Base-by-base conservation (phyloP, 2,888 invertebrate genomes). In the Mesoligia furuncula region DNA sequence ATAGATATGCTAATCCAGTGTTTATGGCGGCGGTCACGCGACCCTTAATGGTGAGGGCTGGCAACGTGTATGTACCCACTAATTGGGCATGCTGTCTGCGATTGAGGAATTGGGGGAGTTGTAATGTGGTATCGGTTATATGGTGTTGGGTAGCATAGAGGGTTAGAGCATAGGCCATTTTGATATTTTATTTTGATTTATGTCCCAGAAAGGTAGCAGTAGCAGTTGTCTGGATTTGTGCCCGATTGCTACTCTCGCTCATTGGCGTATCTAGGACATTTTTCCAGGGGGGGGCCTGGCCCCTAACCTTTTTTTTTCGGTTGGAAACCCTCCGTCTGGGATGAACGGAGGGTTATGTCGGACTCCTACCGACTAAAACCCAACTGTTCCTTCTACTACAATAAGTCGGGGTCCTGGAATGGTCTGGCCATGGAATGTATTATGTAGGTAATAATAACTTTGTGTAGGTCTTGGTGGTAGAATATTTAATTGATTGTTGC, bases 1-100 rank as follows among this genome's bases (percentile, higher is more conserved):
- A 83, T 85, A 89, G 87, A 89, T 90, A 91, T 90, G 90, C 88
- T 89, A 90, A 90, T 90, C 82, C 86, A 83, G 75, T 78, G 86
- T 86, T 89, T 90, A 90, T 90, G 80, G 90, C 83, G 54, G 57
- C 66, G 81, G 88, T 87, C 90, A 91, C 90, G 90, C 88, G 65
- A 90, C 62, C 54, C 61, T 57, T 71, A 79, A 71, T 61, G 84
- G 80, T 61, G 73, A 36, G 84, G 83, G 86, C 59, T 39, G 73
- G 39, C 39, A 57, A 61, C 70, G 73, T 79, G 61, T 86, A 84
- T 84, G 73, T 86, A 79, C 70, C 59, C 54, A 79, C 86, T 84
- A 84, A 84, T 84, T 86, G 75, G 84, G 73, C 61, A 68, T 59
- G 70, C 72, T 79, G 84, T 83, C 84, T 84, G 66, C 73, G 79